Percentiles rank a stretch among this genome's conserved stretches.
Conservation (phyloP, 2,888 invertebrate genomes). For the Pristionchus entomophagus region DNA sequence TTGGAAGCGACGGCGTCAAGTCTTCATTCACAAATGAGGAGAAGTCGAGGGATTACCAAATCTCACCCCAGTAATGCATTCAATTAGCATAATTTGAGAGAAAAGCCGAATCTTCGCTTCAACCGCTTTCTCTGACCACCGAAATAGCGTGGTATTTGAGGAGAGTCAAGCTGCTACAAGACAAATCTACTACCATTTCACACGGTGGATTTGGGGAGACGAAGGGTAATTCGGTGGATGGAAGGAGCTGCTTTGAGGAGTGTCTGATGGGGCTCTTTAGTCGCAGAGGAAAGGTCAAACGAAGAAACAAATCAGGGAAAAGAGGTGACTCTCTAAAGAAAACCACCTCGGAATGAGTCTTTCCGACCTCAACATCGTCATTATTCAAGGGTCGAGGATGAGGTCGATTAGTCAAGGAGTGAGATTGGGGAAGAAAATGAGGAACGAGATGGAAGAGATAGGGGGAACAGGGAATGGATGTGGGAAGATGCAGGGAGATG, state of each 20-base stretch:
- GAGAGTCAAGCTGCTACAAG: constrained; percentile 8
- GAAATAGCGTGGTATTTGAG: not conserved
- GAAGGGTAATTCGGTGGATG: not conserved
- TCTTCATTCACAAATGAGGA: not conserved
- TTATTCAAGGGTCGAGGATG: not conserved
- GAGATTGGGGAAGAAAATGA: not conserved
- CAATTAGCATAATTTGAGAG: constrained; percentile 32
- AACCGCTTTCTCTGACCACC: not conserved
- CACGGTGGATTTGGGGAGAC: not conserved
- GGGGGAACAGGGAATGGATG: not conserved
- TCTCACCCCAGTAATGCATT: constrained; percentile 12
- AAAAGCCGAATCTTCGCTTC: not conserved
- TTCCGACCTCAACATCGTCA: not conserved
- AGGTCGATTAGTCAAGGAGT: not conserved
- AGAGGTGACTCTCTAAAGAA: not conserved
- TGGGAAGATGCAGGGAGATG: not conserved
- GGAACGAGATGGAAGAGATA: constrained; percentile 15
- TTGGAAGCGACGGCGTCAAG: not conserved
- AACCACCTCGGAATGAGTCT: not conserved
- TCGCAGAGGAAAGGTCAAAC: not conserved
- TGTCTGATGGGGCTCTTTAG: not conserved
- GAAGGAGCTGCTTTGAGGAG: not conserved
- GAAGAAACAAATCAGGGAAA: not conserved
- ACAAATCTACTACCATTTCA: not conserved
- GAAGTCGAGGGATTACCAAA: constrained; percentile 25